Evolutionary conservation across 2,113 vertebrate genomes (phyloP).

Genomic region (Atrichornis clamosus): DNA sequence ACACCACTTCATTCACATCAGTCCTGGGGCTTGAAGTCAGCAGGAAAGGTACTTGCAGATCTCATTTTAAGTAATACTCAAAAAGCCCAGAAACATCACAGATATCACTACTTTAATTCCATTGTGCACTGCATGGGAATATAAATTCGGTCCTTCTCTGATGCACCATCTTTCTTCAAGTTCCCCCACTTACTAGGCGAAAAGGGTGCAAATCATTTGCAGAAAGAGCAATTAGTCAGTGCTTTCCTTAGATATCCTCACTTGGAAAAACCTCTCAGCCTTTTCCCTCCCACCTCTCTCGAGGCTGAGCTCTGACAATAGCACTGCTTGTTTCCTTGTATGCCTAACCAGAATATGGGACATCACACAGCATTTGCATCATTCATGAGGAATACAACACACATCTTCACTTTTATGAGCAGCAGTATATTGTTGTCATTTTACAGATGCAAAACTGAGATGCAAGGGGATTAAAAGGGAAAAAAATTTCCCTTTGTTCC

Average conservation of each 20-base stretch:
- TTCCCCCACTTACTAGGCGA: not conserved
- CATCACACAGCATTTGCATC: constrained; percentile 18
- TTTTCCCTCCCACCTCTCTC: not conserved
- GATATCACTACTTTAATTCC: not conserved
- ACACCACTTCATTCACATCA: not conserved
- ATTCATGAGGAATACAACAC: constrained; percentile 33
- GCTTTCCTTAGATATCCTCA: not conserved
- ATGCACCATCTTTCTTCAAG: not conserved
- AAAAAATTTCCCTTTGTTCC: not conserved
- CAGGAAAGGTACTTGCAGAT: not conserved
- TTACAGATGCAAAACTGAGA: constrained; percentile 51
- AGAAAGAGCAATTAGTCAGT: not conserved
- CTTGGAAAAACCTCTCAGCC: not conserved
- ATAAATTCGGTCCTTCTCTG: not conserved
- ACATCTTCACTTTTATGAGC: constrained; percentile 9
- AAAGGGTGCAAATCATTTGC: not conserved
- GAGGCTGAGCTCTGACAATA: not conserved
- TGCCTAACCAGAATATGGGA: not conserved
- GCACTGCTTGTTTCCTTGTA: not conserved
- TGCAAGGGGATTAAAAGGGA: not conserved
- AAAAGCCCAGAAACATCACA: not conserved
- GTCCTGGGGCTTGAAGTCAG: not conserved
- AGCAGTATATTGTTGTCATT: constrained; percentile 9
- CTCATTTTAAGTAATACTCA: not conserved
- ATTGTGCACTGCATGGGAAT: not conserved